Conservation (phyloP, 2,888 invertebrate genomes). For the Eupithecia abbreviata region DNA sequence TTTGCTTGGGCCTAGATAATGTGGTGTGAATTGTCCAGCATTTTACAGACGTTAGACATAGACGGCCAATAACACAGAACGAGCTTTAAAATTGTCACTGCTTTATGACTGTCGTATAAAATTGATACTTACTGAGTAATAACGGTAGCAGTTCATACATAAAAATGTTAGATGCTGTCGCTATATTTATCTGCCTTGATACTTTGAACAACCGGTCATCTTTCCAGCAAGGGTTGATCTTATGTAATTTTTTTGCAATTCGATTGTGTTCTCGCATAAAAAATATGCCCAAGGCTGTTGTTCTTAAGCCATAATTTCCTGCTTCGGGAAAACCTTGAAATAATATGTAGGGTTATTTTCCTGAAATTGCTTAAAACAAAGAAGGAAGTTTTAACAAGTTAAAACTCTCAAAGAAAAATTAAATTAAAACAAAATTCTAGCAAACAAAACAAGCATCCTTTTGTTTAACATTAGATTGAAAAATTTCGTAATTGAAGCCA, state of each 20-base stretch:
- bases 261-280: constrained; percentile 73
- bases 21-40: no score
- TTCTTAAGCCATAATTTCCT: constrained; percentile 66
- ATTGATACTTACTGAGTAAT: constrained; percentile 61
- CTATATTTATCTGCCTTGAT: constrained; percentile 69
- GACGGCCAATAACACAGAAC: background rate
- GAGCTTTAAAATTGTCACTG: background rate
- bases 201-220: constrained; percentile 72
- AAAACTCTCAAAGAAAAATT: constrained; percentile 4
- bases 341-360: background rate
- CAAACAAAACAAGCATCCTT: background rate
- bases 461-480: background rate
- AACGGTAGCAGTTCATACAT: constrained; percentile 68
- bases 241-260: constrained; percentile 58
- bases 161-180: constrained; percentile 65
- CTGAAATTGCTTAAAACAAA: constrained; percentile 4
- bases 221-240: constrained; percentile 71
- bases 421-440: background rate
- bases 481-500: background rate
- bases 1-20: no score
- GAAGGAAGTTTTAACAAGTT: constrained; percentile 6
- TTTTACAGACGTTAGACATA: background rate
- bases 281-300: constrained; percentile 64
- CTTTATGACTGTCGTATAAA: background rate
- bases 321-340: constrained; percentile 59